These are phyloP conservation scores for Pristionchus pacificus DNA, from an alignment of 1,140 invertebrate species.

Conservation along the genomic window DNA sequence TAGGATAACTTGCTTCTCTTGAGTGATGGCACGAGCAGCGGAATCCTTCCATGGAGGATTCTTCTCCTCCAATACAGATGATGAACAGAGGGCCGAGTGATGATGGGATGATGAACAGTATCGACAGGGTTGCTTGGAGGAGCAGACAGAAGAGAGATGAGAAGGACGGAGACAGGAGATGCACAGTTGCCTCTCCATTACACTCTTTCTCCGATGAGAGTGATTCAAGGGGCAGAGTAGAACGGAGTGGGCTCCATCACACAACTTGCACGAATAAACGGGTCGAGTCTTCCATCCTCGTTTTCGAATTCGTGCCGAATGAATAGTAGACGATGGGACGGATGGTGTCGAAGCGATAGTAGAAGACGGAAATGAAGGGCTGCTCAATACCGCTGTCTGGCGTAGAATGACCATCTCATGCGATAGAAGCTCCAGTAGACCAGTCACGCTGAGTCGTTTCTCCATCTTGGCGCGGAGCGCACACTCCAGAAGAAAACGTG, in stretches of 20 bases:
- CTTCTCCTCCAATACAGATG: too few relatives aligned
- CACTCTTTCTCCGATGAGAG: too few relatives aligned
- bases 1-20: not conserved
- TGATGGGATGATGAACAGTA: not conserved
- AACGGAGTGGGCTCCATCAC: too few relatives aligned
- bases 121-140: not conserved
- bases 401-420: not conserved
- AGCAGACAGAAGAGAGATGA: too few relatives aligned
- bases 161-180: not conserved
- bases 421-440: not conserved
- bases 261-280: too few relatives aligned
- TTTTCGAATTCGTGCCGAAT: too few relatives aligned
- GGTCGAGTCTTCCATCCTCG: too few relatives aligned
- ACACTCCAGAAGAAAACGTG: not conserved
- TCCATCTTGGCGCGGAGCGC: not conserved
- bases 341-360: too few relatives aligned
- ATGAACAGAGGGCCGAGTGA: not conserved
- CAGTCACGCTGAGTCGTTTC: not conserved
- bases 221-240: too few relatives aligned
- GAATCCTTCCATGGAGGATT: not conserved
- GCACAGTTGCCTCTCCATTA: not conserved
- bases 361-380: not conserved
- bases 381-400: not conserved
- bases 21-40: not conserved
- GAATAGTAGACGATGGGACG: too few relatives aligned